Evolutionary conservation across 2,888 invertebrate species (phyloP).

Genomic region (Sepiola atlantica): DNA sequence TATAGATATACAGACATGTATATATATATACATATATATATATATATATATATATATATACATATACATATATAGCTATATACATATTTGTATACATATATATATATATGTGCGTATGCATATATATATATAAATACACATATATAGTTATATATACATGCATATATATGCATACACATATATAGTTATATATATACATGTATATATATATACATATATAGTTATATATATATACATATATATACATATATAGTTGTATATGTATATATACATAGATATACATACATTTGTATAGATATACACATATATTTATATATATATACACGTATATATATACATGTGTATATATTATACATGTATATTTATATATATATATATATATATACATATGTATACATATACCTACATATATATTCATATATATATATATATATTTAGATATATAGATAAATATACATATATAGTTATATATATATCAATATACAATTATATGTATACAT

Average conservation of each 20-base stretch:
- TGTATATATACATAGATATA: neutral
- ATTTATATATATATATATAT: neutral
- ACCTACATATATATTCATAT: neutral
- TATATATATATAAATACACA: no score
- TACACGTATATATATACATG: neutral
- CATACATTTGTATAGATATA: neutral
- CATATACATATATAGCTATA: no score
- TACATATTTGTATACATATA: no score
- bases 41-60: no score
- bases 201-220: no score
- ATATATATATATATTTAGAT: slow-evolving; percentile 35
- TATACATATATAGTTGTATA: neutral
- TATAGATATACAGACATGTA: no score
- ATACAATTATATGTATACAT: neutral
- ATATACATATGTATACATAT: slow-evolving; percentile 32
- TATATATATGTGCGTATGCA: no score
- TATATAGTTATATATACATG: no score
- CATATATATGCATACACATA: no score
- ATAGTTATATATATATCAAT: neutral
- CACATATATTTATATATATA: neutral
- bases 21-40: no score
- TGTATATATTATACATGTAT: neutral
- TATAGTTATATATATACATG: no score
- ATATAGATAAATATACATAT: neutral
- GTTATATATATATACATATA: no score